Conservation (phyloP, 30 jellyfish, hydroid and myxozoan genomes). For the Chrysaora quinquecirrha region DNA sequence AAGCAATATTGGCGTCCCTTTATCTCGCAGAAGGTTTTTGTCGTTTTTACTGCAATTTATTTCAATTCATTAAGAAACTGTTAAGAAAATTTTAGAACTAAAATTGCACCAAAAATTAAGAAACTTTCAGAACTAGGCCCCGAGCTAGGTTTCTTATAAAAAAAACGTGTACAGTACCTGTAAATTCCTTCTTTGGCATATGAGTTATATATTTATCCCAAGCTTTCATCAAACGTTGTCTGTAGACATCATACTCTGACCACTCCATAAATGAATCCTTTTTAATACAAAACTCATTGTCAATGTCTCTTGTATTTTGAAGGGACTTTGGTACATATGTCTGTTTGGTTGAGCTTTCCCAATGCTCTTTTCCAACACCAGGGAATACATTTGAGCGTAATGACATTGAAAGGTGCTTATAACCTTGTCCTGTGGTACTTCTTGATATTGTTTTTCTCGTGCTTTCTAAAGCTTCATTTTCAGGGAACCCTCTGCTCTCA, state of each 20-base stretch:
- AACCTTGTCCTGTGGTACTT: constrained; percentile 1
- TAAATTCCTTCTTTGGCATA: constrained; percentile 45
- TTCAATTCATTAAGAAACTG: no score
- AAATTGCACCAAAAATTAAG: no score
- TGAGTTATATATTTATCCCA: constrained; percentile 67
- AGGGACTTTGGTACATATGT: constrained; percentile 7
- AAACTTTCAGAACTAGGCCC: no score
- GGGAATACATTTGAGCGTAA: constrained; percentile 73
- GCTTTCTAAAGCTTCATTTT: background rate
- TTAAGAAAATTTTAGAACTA: no score
- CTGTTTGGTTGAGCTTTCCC: constrained; percentile 60
- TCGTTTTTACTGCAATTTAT: no score
- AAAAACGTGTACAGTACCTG: no score
- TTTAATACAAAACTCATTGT: constrained; percentile 18
- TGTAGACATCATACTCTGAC: constrained; percentile 81
- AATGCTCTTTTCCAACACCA: constrained; percentile 56
- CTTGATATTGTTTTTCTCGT: background rate
- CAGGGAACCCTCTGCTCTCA: background rate
- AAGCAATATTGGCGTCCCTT: no score
- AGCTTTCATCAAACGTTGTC: constrained; percentile 69
- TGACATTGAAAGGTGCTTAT: constrained; percentile 53
- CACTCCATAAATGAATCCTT: constrained; percentile 73
- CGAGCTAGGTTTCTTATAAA: no score
- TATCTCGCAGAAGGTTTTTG: no score
- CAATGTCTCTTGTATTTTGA: constrained; percentile 26